Percentiles rank a stretch among this genome's conserved stretches.
phyloP scores from a whole-genome alignment of 2,888 invertebrate genomes.

The Molanna angustata region DNA sequence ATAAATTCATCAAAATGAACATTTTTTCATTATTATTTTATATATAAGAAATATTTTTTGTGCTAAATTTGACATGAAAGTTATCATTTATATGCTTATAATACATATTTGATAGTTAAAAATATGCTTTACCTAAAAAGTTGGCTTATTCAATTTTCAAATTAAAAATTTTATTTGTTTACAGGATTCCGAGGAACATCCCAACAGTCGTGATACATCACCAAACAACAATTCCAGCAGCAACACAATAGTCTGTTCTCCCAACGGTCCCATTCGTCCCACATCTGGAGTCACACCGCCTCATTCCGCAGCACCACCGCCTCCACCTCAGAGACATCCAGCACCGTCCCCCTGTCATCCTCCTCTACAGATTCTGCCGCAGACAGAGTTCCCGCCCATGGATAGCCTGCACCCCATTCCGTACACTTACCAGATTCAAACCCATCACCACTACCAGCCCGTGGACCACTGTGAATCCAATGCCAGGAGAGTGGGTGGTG shows the following conservation, averaged over 20 bases:
- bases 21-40: too few species aligned
- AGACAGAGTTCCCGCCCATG: conserved; percentile 40
- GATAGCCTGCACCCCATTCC: conserved; percentile 4
- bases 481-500: conserved; percentile 13
- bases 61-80: too few species aligned
- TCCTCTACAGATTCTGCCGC: conserved; percentile 52
- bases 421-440: conserved; percentile 35
- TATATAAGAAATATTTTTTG: too few species aligned
- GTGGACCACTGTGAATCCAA: conserved; percentile 21
- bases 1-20: too few species aligned
- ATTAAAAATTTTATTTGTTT: conserved; percentile 7
- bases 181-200: conserved; percentile 35
- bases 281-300: neutral
- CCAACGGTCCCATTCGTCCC: neutral
- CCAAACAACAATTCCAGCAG: conserved; percentile 33
- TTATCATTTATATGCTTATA: too few species aligned
- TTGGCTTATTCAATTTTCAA: too few species aligned
- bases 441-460: neutral
- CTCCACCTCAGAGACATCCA: conserved; percentile 30
- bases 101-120: too few species aligned
- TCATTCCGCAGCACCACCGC: conserved; percentile 34
- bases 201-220: conserved; percentile 43
- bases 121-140: too few species aligned
- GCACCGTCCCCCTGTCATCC: conserved; percentile 42
- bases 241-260: conserved; percentile 4